phyloP scores from a whole-genome alignment of 2,797 vertebrate species.

The Lepilemur ruficaudatus region DNA sequence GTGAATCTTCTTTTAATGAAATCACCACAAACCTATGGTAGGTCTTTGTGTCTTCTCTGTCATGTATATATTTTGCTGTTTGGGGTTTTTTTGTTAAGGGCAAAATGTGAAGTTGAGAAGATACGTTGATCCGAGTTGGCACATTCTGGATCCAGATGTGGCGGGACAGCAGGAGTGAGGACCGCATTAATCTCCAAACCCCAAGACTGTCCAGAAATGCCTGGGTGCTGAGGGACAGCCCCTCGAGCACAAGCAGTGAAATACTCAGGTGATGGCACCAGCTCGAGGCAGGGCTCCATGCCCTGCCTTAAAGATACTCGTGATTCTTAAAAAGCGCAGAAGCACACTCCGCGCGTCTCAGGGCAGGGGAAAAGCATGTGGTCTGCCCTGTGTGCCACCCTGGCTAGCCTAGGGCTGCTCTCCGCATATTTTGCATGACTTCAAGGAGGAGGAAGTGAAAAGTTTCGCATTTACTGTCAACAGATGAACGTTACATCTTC shows the following conservation, averaged over 20 bases:
- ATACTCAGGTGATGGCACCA: background rate
- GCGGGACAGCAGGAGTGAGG: background rate
- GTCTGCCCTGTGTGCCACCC: background rate
- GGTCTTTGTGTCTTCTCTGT: background rate
- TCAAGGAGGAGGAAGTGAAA: slow-evolving; percentile 54
- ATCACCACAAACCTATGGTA: background rate
- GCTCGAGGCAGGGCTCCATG: background rate
- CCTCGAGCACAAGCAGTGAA: background rate
- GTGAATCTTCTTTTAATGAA: background rate
- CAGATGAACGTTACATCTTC: background rate
- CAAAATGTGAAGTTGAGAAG: background rate
- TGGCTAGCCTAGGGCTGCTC: background rate
- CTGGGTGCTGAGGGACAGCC: background rate
- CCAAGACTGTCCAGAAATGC: background rate
- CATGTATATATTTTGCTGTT: background rate
- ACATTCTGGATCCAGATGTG: background rate
- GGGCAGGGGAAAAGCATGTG: background rate
- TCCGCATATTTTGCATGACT: background rate
- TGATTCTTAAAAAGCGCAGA: background rate
- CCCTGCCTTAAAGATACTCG: background rate
- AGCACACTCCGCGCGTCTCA: background rate
- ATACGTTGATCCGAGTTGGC: background rate
- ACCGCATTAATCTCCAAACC: background rate
- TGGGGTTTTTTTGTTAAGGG: background rate
- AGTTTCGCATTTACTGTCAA: slow-evolving; percentile 50